phyloP scores from a whole-genome alignment of 37 sponge, comb jelly and placozoan genomes.

The Hexactinellida sp. region DNA sequence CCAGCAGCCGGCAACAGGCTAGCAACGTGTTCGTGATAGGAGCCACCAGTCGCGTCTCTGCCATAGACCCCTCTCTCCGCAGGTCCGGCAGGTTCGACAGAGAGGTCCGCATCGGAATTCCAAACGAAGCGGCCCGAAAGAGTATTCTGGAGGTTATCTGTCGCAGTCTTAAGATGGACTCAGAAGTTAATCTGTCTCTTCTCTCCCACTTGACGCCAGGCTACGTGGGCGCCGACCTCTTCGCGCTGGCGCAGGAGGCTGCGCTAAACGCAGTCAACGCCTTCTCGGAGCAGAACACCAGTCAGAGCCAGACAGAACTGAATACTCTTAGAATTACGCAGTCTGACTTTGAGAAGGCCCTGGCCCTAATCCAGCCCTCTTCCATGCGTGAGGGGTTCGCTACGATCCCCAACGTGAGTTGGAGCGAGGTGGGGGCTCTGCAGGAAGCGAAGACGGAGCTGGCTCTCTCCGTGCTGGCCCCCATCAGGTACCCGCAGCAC shows the following conservation, averaged over 20 bases:
- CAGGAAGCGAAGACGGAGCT: slow-evolving; percentile 69
- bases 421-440: slow-evolving; percentile 94
- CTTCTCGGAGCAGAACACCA: neutral
- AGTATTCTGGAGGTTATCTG: slow-evolving; percentile 74
- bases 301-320: neutral
- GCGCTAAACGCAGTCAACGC: slow-evolving; percentile 46
- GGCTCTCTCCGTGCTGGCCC: slow-evolving; percentile 74
- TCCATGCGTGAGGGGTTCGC: slow-evolving; percentile 92
- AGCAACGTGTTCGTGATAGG: slow-evolving; percentile 60
- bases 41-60: slow-evolving; percentile 70
- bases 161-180: slow-evolving; percentile 37
- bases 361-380: slow-evolving; percentile 62
- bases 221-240: slow-evolving; percentile 79
- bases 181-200: slow-evolving; percentile 34
- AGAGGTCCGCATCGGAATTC: slow-evolving; percentile 82
- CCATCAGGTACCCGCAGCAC: slow-evolving; percentile 59
- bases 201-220: slow-evolving; percentile 76
- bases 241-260: slow-evolving; percentile 58
- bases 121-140: slow-evolving; percentile 53
- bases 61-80: slow-evolving; percentile 76
- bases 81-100: slow-evolving; percentile 89
- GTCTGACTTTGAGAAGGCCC: slow-evolving; percentile 41
- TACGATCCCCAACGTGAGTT: slow-evolving; percentile 82
- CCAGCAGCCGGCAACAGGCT: neutral
- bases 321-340: neutral